A percentile compares a stretch with the other conserved stretches of the same genome.
phyloP scores from a whole-genome alignment of 2,113 vertebrate genomes.

The Azemiops feae region DNA sequence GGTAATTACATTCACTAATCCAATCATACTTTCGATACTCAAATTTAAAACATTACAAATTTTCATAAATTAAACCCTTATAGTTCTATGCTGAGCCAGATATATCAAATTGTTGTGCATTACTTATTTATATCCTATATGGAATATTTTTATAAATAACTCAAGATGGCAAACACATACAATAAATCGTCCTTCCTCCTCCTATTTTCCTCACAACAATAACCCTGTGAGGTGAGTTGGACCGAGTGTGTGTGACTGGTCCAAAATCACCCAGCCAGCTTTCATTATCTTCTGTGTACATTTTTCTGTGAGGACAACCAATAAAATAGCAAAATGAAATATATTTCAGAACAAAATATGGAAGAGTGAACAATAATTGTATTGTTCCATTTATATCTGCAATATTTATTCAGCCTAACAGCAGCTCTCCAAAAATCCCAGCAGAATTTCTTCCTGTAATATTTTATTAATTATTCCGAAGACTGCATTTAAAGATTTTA shows the following conservation, averaged over 20 bases:
- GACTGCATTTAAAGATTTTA: neutral
- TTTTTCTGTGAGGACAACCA: neutral
- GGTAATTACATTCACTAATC: neutral
- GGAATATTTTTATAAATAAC: too few relatives aligned
- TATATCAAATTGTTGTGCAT: neutral
- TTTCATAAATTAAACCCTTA: neutral
- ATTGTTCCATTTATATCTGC: neutral
- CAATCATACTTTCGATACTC: neutral
- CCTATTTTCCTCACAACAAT: too few relatives aligned
- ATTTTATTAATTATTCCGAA: neutral
- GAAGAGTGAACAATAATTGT: neutral
- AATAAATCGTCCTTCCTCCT: too few relatives aligned
- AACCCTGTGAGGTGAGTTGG: too few relatives aligned
- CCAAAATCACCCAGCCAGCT: neutral
- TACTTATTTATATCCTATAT: too few relatives aligned
- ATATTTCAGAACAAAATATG: neutral
- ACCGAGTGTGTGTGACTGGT: neutral
- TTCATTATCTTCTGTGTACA: neutral
- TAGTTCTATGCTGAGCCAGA: neutral
- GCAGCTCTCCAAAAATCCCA: neutral
- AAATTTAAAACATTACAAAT: neutral
- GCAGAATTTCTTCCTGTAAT: neutral
- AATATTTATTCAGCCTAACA: neutral
- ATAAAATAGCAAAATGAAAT: neutral
- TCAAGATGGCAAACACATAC: too few relatives aligned